phyloP scores from a whole-genome alignment of 1,140 invertebrate genomes.

The Caerostris extrusa region DNA sequence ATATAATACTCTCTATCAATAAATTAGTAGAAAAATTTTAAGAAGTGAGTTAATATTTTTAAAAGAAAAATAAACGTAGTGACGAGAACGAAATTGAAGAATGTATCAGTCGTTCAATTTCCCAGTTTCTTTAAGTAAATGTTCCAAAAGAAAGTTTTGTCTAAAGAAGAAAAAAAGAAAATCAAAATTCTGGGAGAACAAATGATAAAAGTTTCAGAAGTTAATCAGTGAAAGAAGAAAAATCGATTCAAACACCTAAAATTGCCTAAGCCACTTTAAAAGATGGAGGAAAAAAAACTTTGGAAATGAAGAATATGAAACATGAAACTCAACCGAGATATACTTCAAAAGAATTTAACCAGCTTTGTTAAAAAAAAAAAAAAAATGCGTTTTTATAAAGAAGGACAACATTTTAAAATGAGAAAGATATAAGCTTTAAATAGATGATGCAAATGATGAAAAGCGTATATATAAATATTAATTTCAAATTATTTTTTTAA shows the following conservation, averaged over 20 bases:
- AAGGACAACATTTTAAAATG: no score
- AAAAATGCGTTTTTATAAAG: no score
- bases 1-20: no score
- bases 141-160: neutral
- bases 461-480: no score
- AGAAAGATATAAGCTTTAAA: no score
- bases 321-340: neutral
- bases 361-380: no score
- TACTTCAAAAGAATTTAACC: no score
- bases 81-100: neutral
- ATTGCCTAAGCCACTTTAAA: neutral
- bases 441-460: no score
- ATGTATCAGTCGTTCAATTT: neutral
- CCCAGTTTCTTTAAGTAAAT: neutral
- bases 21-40: no score
- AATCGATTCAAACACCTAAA: constrained; percentile 22
- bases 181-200: neutral
- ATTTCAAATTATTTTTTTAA: no score
- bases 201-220: constrained; percentile 25
- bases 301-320: neutral
- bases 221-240: neutral
- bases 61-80: neutral
- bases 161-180: neutral
- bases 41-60: neutral
- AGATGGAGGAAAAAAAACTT: neutral